These are phyloP conservation scores for Proctacanthus coquilletti DNA, from an alignment of 1,140 invertebrate genomes.

Conservation along the genomic window DNA sequence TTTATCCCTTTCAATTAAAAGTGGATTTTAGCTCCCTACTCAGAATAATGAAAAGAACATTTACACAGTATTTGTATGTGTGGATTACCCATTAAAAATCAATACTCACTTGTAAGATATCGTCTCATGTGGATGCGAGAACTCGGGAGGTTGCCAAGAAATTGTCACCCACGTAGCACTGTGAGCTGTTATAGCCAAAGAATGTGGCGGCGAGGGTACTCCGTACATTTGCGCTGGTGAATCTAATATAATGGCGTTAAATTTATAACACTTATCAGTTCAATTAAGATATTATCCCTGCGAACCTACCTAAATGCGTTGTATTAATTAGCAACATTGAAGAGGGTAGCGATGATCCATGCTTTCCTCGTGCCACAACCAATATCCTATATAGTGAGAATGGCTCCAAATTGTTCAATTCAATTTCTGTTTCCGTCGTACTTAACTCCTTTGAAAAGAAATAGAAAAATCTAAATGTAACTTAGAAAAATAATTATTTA, in stretches of 20 bases:
- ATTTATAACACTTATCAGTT: background rate
- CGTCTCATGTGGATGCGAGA: conserved; percentile 56
- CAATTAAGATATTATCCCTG: background rate
- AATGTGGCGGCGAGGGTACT: conserved; percentile 61
- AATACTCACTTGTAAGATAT: conserved; percentile 53
- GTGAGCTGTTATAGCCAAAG: conserved; percentile 53
- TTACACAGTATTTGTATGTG: too few species aligned
- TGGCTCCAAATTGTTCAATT: conserved; percentile 42
- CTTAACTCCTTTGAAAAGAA: conserved; percentile 43
- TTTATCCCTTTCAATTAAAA: too few species aligned
- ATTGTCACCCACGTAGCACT: conserved; percentile 63
- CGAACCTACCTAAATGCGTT: conserved; percentile 35
- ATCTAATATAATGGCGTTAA: background rate
- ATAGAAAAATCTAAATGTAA: too few species aligned
- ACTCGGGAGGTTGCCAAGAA: conserved; percentile 64
- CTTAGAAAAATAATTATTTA: too few species aligned
- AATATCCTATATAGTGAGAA: conserved; percentile 57
- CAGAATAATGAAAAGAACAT: too few species aligned
- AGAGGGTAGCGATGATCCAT: conserved; percentile 61
- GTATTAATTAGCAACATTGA: conserved; percentile 59
- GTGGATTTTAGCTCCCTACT: too few species aligned
- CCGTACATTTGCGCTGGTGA: conserved; percentile 28
- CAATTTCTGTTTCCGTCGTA: conserved; percentile 41
- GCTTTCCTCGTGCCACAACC: conserved; percentile 53
- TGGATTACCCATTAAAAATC: too few species aligned